Percentiles rank a stretch among this genome's conserved stretches.
Evolutionary conservation across 2,888 invertebrate species (phyloP).

Genomic region (Andrena bucephala): DNA sequence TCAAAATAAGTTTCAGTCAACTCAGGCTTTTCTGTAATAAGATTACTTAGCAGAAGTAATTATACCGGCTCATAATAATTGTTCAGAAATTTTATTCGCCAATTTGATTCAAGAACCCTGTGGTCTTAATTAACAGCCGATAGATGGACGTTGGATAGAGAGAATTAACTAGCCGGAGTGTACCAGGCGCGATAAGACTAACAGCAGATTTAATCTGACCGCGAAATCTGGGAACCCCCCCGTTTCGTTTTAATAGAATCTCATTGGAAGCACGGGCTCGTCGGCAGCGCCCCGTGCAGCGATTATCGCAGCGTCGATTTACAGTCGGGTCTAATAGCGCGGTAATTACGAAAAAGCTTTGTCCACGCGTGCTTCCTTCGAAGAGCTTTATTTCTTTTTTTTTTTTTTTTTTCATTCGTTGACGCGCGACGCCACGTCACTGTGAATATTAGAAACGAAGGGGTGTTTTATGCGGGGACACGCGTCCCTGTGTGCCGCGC

Average conservation of each 20-base stretch:
- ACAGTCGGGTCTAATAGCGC: slow-evolving; percentile 75
- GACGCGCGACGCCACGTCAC: background rate
- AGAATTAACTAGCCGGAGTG: slow-evolving; percentile 11
- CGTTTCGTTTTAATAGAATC: slow-evolving; percentile 73
- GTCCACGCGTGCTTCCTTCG: slow-evolving; percentile 1
- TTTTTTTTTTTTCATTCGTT: background rate
- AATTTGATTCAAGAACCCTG: background rate
- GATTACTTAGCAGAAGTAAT: background rate
- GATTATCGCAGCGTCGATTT: slow-evolving; percentile 67
- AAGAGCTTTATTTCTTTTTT: background rate
- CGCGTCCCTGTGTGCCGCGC: background rate
- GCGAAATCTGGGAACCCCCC: slow-evolving; percentile 61
- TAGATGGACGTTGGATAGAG: slow-evolving; percentile 23
- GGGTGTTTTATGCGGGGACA: background rate
- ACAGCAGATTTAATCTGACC: slow-evolving; percentile 40
- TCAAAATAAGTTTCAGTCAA: too few species aligned
- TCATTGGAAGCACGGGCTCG: slow-evolving; percentile 66
- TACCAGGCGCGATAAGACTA: slow-evolving; percentile 32
- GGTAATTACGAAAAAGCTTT: slow-evolving; percentile 66
- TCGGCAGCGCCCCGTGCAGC: background rate
- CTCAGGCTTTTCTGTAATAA: too few species aligned
- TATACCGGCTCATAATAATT: background rate
- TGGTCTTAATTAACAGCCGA: slow-evolving; percentile 27
- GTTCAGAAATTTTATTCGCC: background rate
- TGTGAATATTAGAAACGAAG: background rate